Evolutionary conservation across 2,113 vertebrate species (phyloP).

Genomic region (Paracanthobrama guichenoti): DNA sequence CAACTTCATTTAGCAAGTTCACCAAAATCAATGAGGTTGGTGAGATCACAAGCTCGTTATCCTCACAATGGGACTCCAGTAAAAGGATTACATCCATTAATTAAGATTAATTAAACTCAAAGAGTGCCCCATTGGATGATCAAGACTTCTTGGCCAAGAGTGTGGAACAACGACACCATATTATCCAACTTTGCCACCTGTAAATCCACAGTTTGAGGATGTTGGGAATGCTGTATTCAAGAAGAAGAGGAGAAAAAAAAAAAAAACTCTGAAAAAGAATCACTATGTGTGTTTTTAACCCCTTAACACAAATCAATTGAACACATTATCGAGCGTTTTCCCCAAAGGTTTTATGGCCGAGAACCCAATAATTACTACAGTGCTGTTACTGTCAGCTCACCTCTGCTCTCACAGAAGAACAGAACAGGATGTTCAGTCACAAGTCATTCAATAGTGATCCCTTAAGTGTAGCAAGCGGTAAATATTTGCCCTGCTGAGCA

Average conservation of each 20-base stretch:
- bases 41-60: conserved; percentile 52
- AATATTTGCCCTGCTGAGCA: conserved; percentile 34
- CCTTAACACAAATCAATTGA: conserved; percentile 15
- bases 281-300: background rate
- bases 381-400: background rate
- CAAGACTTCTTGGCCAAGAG: conserved; percentile 14
- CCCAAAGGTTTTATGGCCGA: background rate
- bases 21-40: conserved; percentile 48
- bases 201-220: too few relatives aligned
- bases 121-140: conserved; percentile 39
- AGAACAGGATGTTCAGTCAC: conserved; percentile 26
- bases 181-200: conserved; percentile 23
- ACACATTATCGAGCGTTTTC: background rate
- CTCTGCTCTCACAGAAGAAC: conserved; percentile 9
- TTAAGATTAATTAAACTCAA: conserved; percentile 59
- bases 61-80: conserved; percentile 37
- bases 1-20: conserved; percentile 42
- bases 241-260: too few relatives aligned
- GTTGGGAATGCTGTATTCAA: background rate
- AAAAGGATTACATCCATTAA: conserved; percentile 55
- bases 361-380: conserved; percentile 25
- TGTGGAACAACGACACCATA: conserved; percentile 22
- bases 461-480: conserved; percentile 10
- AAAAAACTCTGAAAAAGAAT: background rate
- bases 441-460: conserved; percentile 23